phyloP scores from a whole-genome alignment of 2,113 vertebrate species.

The Solea solea region DNA sequence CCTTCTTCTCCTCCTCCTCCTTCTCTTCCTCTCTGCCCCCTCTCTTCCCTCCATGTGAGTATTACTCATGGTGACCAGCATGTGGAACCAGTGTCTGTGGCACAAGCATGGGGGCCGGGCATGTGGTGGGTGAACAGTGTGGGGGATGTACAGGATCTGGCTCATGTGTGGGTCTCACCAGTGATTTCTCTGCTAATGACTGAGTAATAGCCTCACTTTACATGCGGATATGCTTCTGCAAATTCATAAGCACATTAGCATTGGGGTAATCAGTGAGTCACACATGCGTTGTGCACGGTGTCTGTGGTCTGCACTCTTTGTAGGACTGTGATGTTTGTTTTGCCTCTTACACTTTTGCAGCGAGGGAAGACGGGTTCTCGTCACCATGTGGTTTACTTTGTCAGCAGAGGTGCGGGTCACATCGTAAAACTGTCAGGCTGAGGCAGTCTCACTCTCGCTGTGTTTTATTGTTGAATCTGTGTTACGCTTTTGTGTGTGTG shows the following conservation, averaged over 20 bases:
- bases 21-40: constrained; percentile 50
- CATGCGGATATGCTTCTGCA: constrained; percentile 45
- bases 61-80: constrained; percentile 66
- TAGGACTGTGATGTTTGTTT: constrained; percentile 7
- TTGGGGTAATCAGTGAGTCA: constrained; percentile 32
- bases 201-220: constrained; percentile 50
- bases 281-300: constrained; percentile 19
- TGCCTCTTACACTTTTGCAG: neutral
- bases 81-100: constrained; percentile 57
- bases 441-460: neutral
- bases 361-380: constrained; percentile 17
- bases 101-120: constrained; percentile 54
- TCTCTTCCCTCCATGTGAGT: constrained; percentile 68
- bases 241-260: constrained; percentile 49
- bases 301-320: constrained; percentile 25
- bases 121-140: constrained; percentile 58
- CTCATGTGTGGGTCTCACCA: constrained; percentile 36
- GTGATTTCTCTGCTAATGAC: constrained; percentile 58
- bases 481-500: neutral
- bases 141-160: constrained; percentile 39
- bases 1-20: constrained; percentile 13
- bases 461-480: neutral
- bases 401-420: constrained; percentile 27
- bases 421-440: constrained; percentile 32
- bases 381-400: constrained; percentile 22